Evolutionary conservation across 2,113 vertebrate species (phyloP).

Genomic region (Propithecus coquereli): DNA sequence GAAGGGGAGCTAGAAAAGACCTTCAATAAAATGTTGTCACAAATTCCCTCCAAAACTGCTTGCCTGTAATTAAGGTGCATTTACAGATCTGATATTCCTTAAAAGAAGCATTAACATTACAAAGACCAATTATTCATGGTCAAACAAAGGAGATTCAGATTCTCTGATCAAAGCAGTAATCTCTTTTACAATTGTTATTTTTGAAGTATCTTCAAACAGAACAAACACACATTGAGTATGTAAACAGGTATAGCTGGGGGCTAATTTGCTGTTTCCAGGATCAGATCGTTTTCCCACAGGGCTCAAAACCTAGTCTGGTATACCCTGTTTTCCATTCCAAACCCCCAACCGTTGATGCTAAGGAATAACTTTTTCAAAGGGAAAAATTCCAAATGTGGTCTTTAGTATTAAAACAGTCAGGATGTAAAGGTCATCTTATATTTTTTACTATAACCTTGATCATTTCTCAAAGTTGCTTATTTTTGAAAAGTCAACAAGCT

Average conservation of each 20-base stretch:
- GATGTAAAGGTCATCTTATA: neutral
- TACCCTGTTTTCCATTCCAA: neutral
- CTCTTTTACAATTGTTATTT: conserved; percentile 84
- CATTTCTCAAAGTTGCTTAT: neutral
- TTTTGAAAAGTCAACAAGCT: conserved; percentile 9
- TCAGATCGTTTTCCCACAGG: conserved; percentile 49
- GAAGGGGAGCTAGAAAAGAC: conserved; percentile 80
- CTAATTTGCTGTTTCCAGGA: conserved; percentile 71
- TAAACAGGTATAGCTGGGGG: conserved; percentile 77
- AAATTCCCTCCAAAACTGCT: conserved; percentile 81
- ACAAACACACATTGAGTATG: conserved; percentile 66
- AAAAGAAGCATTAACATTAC: conserved; percentile 82
- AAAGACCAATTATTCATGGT: conserved; percentile 86
- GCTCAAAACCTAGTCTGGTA: neutral
- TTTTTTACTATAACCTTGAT: neutral
- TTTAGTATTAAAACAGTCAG: neutral
- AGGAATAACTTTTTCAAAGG: neutral
- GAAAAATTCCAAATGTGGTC: neutral
- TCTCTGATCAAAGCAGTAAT: conserved; percentile 83
- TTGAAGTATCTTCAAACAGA: conserved; percentile 82
- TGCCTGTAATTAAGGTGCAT: conserved; percentile 84
- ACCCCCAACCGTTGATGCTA: neutral
- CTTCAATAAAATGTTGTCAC: conserved; percentile 79
- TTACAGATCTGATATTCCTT: conserved; percentile 83
- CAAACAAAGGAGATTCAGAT: conserved; percentile 84